Conservation (phyloP, 1,140 invertebrate species). For the Drosophila rhopaloa region DNA sequence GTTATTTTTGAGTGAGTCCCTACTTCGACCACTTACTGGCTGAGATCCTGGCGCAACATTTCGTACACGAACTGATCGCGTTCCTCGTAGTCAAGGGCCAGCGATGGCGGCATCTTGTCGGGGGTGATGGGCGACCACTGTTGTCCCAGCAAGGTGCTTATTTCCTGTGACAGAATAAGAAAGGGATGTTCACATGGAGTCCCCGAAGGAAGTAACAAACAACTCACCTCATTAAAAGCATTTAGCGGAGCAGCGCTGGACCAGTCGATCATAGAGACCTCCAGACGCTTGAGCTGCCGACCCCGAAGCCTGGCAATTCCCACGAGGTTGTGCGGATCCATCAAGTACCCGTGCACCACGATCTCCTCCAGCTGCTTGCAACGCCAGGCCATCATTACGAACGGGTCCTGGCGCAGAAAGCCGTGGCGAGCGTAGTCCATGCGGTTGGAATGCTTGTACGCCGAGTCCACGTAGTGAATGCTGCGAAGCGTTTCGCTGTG, state of each 20-base stretch:
- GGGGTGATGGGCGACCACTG: constrained; percentile 83
- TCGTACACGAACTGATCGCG: constrained; percentile 81
- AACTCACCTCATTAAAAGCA: constrained; percentile 73
- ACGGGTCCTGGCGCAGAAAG: constrained; percentile 87
- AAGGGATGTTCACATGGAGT: background rate
- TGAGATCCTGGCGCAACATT: constrained; percentile 71
- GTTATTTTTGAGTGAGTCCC: constrained; percentile 38
- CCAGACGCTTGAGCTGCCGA: constrained; percentile 86
- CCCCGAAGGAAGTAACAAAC: background rate
- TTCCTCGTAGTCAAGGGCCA: constrained; percentile 68
- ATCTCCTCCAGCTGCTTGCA: constrained; percentile 89
- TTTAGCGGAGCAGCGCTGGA: constrained; percentile 39
- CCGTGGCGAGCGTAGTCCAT: constrained; percentile 49
- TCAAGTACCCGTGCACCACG: constrained; percentile 86
- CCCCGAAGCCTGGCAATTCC: constrained; percentile 89
- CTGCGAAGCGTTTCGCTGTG: constrained; percentile 88
- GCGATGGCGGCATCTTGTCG: constrained; percentile 83
- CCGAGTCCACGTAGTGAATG: constrained; percentile 90
- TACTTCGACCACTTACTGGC: constrained; percentile 52
- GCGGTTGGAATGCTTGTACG: constrained; percentile 83
- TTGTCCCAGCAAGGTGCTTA: constrained; percentile 83
- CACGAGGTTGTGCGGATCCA: constrained; percentile 87
- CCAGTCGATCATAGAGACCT: constrained; percentile 88
- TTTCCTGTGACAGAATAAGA: constrained; percentile 79
- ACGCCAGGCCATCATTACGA: constrained; percentile 91